Conservation (phyloP, 2,888 invertebrate genomes). For the Cryptosula pallasiana region DNA sequence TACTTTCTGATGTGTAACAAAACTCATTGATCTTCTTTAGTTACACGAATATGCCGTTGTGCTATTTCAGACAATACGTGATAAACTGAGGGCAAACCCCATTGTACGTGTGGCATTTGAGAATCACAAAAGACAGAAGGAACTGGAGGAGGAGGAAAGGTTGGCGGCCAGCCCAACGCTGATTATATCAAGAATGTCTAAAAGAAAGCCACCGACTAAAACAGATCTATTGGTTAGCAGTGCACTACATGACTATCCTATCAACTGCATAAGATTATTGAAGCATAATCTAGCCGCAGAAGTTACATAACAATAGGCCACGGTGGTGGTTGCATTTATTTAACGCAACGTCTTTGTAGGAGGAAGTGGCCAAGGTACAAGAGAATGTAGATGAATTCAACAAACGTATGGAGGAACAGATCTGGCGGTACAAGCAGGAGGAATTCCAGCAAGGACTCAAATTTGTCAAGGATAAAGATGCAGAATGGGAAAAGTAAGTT, state of each 20-base stretch:
- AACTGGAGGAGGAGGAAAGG: constrained; percentile 8
- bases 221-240: constrained; percentile 4
- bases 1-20: too few relatives aligned
- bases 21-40: too few relatives aligned
- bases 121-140: constrained; percentile 19
- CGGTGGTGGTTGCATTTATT: too few relatives aligned
- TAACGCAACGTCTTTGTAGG: too few relatives aligned
- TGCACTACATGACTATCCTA: too few relatives aligned
- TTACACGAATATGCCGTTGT: too few relatives aligned
- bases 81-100: constrained; percentile 14
- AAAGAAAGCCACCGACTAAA: constrained; percentile 6
- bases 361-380: constrained; percentile 1
- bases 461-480: constrained; percentile 20
- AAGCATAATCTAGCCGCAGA: too few relatives aligned
- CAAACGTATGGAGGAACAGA: neutral
- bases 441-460: constrained; percentile 20
- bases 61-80: neutral
- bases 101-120: constrained; percentile 12
- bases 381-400: constrained; percentile 14
- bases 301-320: too few relatives aligned
- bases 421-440: neutral
- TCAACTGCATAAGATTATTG: too few relatives aligned
- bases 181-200: constrained; percentile 15
- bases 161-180: constrained; percentile 18
- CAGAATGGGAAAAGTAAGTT: constrained; percentile 15